Evolutionary conservation across 2,888 invertebrate species (phyloP).

Genomic region (Caenorhabditis sp.): DNA sequence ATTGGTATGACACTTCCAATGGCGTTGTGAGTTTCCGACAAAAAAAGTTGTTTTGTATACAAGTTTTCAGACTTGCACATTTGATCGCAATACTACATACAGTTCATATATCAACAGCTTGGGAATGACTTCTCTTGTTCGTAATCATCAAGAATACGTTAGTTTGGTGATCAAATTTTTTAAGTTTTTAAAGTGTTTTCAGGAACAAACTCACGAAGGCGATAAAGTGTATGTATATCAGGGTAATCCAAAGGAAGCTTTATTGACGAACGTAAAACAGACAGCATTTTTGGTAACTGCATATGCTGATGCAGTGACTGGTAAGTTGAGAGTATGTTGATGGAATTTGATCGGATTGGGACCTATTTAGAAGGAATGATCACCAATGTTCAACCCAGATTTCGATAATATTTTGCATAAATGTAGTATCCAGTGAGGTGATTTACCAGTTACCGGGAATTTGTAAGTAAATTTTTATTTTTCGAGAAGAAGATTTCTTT

Average conservation of each 20-base stretch:
- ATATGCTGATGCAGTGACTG: conserved; percentile 45
- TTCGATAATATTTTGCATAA: too few species aligned
- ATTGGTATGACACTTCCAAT: conserved; percentile 35
- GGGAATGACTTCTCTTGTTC: conserved; percentile 39
- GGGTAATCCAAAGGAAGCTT: conserved; percentile 47
- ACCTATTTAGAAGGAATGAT: too few species aligned
- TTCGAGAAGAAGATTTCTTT: too few species aligned
- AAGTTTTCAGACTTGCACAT: conserved; percentile 34
- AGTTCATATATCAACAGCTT: conserved; percentile 39
- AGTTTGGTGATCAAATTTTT: conserved; percentile 10
- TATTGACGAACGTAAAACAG: conserved; percentile 39
- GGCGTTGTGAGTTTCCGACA: not conserved
- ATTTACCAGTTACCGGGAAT: too few species aligned
- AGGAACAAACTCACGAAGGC: conserved; percentile 46
- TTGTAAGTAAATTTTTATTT: too few species aligned
- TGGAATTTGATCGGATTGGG: too few species aligned
- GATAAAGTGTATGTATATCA: conserved; percentile 48
- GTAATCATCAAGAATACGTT: conserved; percentile 36
- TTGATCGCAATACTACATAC: conserved; percentile 38
- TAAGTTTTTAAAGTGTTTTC: not conserved
- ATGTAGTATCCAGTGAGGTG: too few species aligned
- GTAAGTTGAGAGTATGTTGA: too few species aligned
- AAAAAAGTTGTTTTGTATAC: too few species aligned
- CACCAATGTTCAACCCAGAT: too few species aligned
- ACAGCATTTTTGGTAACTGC: conserved; percentile 48